Evolutionary conservation across 1,140 invertebrate species (phyloP).

Genomic region (Lepidostoma basale): DNA sequence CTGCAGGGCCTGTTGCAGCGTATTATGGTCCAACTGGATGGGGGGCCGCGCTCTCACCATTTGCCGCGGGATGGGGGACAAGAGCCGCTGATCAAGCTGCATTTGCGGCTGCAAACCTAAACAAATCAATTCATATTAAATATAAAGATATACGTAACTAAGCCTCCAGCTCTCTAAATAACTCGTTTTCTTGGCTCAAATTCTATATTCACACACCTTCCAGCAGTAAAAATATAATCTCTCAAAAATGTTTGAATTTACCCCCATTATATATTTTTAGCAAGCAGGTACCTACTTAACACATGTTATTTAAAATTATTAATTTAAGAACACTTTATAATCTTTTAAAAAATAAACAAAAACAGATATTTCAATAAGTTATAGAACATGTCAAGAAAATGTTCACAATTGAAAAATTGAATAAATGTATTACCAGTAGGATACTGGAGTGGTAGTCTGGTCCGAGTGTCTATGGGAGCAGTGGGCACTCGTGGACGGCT

Average conservation of each 20-base stretch:
- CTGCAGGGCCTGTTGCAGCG: slow-evolving; percentile 29
- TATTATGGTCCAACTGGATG: slow-evolving; percentile 27
- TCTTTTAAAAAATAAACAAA: no score
- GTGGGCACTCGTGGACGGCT: slow-evolving; percentile 50
- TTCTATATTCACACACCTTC: no score
- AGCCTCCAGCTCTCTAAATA: no score
- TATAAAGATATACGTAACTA: no score
- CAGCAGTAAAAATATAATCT: no score
- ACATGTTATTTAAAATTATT: no score
- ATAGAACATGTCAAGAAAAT: slow-evolving; percentile 5
- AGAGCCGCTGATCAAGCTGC: slow-evolving; percentile 42
- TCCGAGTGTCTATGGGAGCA: slow-evolving; percentile 41
- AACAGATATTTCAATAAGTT: slow-evolving; percentile 11
- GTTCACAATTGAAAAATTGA: neutral
- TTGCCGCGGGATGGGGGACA: slow-evolving; percentile 47
- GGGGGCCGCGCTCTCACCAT: slow-evolving; percentile 38
- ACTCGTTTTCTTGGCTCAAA: no score
- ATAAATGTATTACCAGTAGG: slow-evolving; percentile 28
- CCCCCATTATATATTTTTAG: no score
- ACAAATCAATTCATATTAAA: slow-evolving; percentile 23
- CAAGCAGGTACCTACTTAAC: no score
- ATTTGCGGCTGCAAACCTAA: slow-evolving; percentile 46
- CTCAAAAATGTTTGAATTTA: no score
- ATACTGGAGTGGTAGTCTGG: slow-evolving; percentile 36
- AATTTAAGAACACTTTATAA: no score